phyloP scores from a whole-genome alignment of 1,140 invertebrate species.

The Cydia strobilella region DNA sequence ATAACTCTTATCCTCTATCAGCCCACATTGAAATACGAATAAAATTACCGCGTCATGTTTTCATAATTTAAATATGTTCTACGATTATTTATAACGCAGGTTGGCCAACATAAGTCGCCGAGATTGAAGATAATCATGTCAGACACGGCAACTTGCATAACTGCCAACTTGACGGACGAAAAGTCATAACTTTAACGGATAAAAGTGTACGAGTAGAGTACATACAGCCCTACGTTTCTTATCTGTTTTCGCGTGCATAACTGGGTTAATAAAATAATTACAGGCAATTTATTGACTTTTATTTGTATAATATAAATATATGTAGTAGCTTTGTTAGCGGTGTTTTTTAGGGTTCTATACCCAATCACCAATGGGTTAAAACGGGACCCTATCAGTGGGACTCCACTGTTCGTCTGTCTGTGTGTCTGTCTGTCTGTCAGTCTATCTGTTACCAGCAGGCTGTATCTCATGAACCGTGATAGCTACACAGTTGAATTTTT shows the following conservation, averaged over 20 bases:
- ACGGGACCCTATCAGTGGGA: too few relatives aligned
- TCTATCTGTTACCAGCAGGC: too few relatives aligned
- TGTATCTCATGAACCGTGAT: too few relatives aligned
- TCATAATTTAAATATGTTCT: conserved; percentile 11
- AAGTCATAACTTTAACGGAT: background rate
- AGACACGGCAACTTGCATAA: conserved; percentile 12
- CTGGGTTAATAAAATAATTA: conserved; percentile 15
- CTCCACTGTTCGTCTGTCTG: too few relatives aligned
- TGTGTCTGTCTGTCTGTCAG: too few relatives aligned
- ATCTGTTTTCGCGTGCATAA: background rate
- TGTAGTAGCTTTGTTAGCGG: background rate
- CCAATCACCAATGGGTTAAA: too few relatives aligned
- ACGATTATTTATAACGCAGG: background rate
- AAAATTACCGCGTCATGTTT: conserved; percentile 4
- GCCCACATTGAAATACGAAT: conserved; percentile 2
- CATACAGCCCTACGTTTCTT: background rate
- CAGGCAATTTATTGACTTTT: background rate
- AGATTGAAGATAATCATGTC: conserved; percentile 14
- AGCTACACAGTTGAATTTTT: too few relatives aligned
- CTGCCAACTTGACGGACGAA: conserved; percentile 3
- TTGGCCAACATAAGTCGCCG: background rate
- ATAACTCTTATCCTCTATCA: background rate
- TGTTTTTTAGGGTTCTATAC: too few relatives aligned
- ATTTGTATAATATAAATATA: background rate
- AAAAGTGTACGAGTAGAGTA: too few relatives aligned